These are phyloP conservation scores for Dipodomys spectabilis DNA, from an alignment of 2,113 vertebrate species.

Conservation along the genomic window DNA sequence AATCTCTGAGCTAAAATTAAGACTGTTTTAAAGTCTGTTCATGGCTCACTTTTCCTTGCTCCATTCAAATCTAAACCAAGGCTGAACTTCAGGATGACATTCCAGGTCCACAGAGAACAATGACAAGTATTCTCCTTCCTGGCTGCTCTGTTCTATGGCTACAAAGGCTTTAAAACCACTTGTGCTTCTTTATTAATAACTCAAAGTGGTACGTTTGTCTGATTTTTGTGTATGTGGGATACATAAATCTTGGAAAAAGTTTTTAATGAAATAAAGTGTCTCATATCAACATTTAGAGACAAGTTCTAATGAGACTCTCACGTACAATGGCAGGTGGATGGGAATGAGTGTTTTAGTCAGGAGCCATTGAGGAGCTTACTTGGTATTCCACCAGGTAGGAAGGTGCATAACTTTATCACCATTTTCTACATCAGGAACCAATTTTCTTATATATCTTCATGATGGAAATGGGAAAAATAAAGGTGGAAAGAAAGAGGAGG, in stretches of 20 bases:
- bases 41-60: background rate
- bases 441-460: background rate
- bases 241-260: background rate
- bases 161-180: background rate
- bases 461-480: background rate
- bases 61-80: background rate
- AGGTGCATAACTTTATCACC: background rate
- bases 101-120: background rate
- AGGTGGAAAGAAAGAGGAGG: background rate
- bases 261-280: background rate
- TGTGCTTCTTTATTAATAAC: constrained; percentile 20
- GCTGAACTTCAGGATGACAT: background rate
- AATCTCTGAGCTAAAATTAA: background rate
- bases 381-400: background rate
- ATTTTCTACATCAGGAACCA: background rate
- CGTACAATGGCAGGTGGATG: background rate
- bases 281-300: constrained; percentile 27
- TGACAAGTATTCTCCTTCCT: background rate
- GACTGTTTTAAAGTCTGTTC: background rate
- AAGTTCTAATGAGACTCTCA: background rate
- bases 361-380: background rate
- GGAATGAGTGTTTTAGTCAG: background rate
- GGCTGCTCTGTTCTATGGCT: background rate
- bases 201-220: background rate
- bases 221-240: background rate